phyloP scores from a whole-genome alignment of 2,888 invertebrate genomes.

The Thumatha senex region DNA sequence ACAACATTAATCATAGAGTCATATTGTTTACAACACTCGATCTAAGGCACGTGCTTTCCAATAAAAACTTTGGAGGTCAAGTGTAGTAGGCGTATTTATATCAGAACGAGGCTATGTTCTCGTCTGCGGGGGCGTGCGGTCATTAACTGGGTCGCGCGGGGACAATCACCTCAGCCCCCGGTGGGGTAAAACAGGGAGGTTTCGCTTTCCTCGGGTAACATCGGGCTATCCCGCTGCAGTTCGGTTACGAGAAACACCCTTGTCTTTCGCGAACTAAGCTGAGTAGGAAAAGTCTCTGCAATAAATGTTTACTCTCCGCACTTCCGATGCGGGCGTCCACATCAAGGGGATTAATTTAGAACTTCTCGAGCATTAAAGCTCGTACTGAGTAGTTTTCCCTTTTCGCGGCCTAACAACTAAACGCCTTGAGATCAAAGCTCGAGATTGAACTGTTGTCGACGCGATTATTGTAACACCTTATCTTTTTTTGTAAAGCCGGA shows the following conservation, averaged over 20 bases:
- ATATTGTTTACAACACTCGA: conserved; percentile 70
- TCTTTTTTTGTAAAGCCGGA: conserved; percentile 27
- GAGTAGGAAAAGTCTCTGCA: conserved; percentile 36
- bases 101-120: conserved; percentile 77
- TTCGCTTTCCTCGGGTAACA: conserved; percentile 66
- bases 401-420: conserved; percentile 57
- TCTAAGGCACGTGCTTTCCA: conserved; percentile 79
- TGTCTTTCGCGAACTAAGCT: conserved; percentile 57
- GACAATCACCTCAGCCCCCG: conserved; percentile 73
- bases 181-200: conserved; percentile 63
- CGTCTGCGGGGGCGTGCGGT: conserved; percentile 78
- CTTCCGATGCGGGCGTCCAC: conserved; percentile 53
- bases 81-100: conserved; percentile 83
- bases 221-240: conserved; percentile 47
- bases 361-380: conserved; percentile 65
- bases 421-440: conserved; percentile 45
- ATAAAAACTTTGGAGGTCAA: conserved; percentile 84
- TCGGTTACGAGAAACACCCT: conserved; percentile 56
- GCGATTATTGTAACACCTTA: conserved; percentile 39
- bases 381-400: conserved; percentile 60
- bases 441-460: conserved; percentile 56
- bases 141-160: conserved; percentile 82
- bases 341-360: conserved; percentile 76
- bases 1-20: conserved; percentile 33
- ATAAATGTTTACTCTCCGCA: conserved; percentile 66